A percentile compares a stretch with the other conserved stretches of the same genome.
Conservation (phyloP, 2,888 invertebrate species). For the Drosophila aldrichi region DNA sequence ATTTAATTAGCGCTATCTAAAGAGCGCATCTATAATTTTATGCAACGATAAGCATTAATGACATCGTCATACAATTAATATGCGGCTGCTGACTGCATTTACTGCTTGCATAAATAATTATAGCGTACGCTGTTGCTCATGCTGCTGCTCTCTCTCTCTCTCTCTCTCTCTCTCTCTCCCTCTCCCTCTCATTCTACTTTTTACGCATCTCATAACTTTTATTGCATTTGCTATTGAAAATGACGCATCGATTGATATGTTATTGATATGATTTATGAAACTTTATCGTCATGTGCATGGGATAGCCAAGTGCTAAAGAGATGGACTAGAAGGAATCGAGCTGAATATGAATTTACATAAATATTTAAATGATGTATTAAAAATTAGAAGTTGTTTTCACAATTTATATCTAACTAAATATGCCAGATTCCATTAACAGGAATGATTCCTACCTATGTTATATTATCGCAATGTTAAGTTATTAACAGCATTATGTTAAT, state of each 20-base stretch:
- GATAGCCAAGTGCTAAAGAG: neutral
- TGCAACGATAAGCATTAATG: slow-evolving; percentile 76
- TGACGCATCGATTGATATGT: neutral
- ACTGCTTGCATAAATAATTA: slow-evolving; percentile 44
- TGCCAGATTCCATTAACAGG: too few relatives aligned
- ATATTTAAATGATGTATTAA: too few relatives aligned
- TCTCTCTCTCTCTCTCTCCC: neutral
- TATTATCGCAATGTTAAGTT: too few relatives aligned
- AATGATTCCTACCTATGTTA: too few relatives aligned
- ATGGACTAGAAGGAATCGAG: neutral
- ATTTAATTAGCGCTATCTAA: slow-evolving; percentile 81
- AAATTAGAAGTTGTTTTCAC: too few relatives aligned
- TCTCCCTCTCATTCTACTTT: neutral
- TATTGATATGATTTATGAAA: neutral
- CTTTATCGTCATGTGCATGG: neutral
- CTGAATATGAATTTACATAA: neutral
- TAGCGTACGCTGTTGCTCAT: slow-evolving; percentile 6
- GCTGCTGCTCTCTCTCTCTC: neutral
- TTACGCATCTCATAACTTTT: neutral
- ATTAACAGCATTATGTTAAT: too few relatives aligned
- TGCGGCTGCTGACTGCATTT: slow-evolving; percentile 41
- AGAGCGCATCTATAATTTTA: slow-evolving; percentile 79
- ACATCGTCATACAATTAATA: slow-evolving; percentile 72
- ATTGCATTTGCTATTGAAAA: slow-evolving; percentile 3
- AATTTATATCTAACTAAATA: too few relatives aligned